Base-by-base conservation (phyloP, 2,797 vertebrate species). In the Uromys caudimaculatus region DNA sequence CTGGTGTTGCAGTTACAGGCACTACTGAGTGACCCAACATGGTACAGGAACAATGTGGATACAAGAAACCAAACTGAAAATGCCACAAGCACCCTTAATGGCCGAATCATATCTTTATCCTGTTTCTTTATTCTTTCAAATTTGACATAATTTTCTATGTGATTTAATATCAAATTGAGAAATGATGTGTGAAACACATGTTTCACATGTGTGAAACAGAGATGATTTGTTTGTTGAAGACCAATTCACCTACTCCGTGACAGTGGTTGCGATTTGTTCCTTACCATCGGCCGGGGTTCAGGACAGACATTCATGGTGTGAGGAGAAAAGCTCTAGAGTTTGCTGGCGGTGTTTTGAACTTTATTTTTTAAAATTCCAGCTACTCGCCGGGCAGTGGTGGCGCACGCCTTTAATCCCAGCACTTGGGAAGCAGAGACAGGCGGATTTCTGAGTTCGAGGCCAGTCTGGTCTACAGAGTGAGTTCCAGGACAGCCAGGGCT, bases 91-190 rank as follows among this genome's bases (percentile, higher is more conserved):
- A 84, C 81, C 27, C 58, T 44, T 62, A 64, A 32, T 62, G 14
- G 27, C 38, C 21, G 24, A 44, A 2, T 32, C 38, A 47, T 44
- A 3, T 56, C 81, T 62, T 17, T 12, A 32, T 47, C 5, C 2
- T 60, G 13, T 82, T 81, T 56, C 60, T 92, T 9, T 56, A 82
- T 94, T 50, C 91, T 89, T 91, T 54, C 9, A 90, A 87, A n/a
- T 58, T 8, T 91, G 75, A 86, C 60, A 69, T 19, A 54, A 56
- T 82, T 92, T 84, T 92, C 47, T 5, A 0, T 19, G 3, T 64
- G 58, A 16, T 77, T 52, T 92, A 38, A 91, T 96, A 76, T 85
- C 32, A 92, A 38, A 78, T 88, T 76, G 71, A 21, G 77, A 86
- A 4, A 27, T 58, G 1, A 5, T 93, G 44, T 44, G n/a, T n/a